Base-by-base conservation (phyloP, 2,888 invertebrate genomes). In the Melieria picta region DNA sequence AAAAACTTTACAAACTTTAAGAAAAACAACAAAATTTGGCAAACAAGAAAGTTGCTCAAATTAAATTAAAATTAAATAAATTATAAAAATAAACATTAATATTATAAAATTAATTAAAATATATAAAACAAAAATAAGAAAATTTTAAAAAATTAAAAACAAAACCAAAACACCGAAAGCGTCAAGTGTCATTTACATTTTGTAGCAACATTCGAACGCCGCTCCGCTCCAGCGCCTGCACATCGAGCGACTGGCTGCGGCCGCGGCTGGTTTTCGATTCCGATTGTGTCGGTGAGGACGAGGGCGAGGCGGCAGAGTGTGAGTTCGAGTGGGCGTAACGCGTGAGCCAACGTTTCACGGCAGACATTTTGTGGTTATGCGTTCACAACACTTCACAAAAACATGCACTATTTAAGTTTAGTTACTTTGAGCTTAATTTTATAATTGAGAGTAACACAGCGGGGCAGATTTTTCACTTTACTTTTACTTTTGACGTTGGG, bases 211-310 rank as follows among this genome's bases (percentile, higher is more conserved):
- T 78, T 42, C 85, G 82, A 43, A 87, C 81, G 64, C 87, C 87
- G 69, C 82, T 82, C 60, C 81, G 79, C 65, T 87, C 85, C 67
- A 87, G 73, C 4, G 87, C 82, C 72, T 87, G 86, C 62, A 87
- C 86, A 79, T 87, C 87, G 46, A 87, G 79, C 30, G 87, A 87
- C 68, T 86, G 85, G 74, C 86, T 86, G 69, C 87, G 84, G 48
- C 84, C 86, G 30, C 86, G 85, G 52, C 81, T 81, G n/a, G 77
- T 77, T 71, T 80, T 83, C 76, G 73, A 61, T 73, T 71, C 65
- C 57, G 75, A 70, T 47, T 81, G 78, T 16, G 82, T 77, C 4
- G 80, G 73, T 69, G 81, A 77, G 7, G 83, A 78, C 0, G 80
- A 76, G 3, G 79, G 76, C n/a, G 79, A 76, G 42, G 82, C 78